Base-by-base conservation (phyloP, 1,140 invertebrate genomes). In the Harpegnathos saltator region DNA sequence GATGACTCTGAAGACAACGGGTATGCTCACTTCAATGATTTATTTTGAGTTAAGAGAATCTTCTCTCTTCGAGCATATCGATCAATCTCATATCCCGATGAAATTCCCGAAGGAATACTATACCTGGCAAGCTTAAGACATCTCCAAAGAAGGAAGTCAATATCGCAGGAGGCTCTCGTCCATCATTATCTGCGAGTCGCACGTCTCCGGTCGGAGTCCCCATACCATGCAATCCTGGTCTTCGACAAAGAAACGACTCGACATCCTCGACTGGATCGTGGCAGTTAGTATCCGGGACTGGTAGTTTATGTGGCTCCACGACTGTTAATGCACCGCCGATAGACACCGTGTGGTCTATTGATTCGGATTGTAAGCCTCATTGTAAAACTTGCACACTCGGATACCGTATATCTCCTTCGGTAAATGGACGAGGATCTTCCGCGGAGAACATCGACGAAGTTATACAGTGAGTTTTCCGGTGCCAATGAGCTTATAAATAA, bases 221-320 rank as follows among this genome's bases (percentile, higher is more conserved):
- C 15, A 95, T 96, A 66, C 95, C 94, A 22, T 91, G 93, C 48
- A 92, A 94, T 19, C 91, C 90, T 44, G 92, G 93, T 59, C 82
- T 95, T 50, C 94, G 95, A 19, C 95, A 96, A 85, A 92, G 95
- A 19, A 95, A 96, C 73, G 95, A 96, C 85, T 96, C 95, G 3
- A 94, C 95, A 19, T 93, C 95, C 50, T 95, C 95, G 56, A 93
- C 93, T 3, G 95, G 95, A 73, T 96, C 96, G 86, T 97, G 96
- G 96, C 96, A 97, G 89, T 95, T 96, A 90, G 96, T 97, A 65
- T 95, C 96, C 12, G 96, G 96, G 38, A 96, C 96, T 14, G 96
- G 96, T 15, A 96, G 96, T 86, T 91, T 96, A 48, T 94, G 96
- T 68, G 96, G 95, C 82, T 96, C 95, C 1, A 93, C 94, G 0